Percentiles rank a stretch among this genome's conserved stretches.
Evolutionary conservation across 2,797 vertebrate genomes (phyloP).

Genomic region (Hyperoplus immaculatus): DNA sequence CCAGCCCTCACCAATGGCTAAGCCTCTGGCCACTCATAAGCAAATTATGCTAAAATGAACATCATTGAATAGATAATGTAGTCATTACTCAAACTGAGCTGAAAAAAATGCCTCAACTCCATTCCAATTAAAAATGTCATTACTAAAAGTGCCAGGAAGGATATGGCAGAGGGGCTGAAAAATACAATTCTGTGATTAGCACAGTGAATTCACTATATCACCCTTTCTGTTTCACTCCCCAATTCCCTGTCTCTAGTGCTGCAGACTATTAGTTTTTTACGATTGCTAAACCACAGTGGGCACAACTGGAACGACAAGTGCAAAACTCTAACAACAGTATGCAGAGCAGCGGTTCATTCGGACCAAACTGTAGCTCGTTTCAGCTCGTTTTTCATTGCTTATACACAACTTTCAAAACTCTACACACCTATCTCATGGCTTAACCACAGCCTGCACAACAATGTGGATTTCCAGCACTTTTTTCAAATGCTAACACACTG

Average conservation of each 20-base stretch:
- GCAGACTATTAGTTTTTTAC: background rate
- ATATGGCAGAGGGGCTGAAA: background rate
- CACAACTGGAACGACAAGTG: too few species aligned
- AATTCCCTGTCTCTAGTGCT: background rate
- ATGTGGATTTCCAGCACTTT: too few species aligned
- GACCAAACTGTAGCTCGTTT: too few species aligned
- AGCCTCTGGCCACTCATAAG: constrained; percentile 44
- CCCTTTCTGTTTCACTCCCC: background rate
- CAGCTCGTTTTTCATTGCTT: too few species aligned
- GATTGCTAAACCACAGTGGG: too few species aligned
- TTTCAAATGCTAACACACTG: too few species aligned
- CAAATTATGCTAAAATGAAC: constrained; percentile 55
- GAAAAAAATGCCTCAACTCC: background rate
- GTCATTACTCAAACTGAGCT: constrained; percentile 35
- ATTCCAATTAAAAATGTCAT: constrained; percentile 42
- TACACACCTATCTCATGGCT: too few species aligned
- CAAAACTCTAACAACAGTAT: too few species aligned
- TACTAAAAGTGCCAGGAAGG: constrained; percentile 7
- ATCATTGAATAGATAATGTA: constrained; percentile 33
- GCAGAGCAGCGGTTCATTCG: too few species aligned
- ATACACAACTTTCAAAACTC: too few species aligned
- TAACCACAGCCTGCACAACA: too few species aligned
- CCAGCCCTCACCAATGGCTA: background rate
- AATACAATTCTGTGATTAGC: constrained; percentile 21
- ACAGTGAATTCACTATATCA: constrained; percentile 4